Percentiles rank a stretch among this genome's conserved stretches.
Evolutionary conservation across 1,140 invertebrate species (phyloP).

Genomic region (Andrena cerasifolii): DNA sequence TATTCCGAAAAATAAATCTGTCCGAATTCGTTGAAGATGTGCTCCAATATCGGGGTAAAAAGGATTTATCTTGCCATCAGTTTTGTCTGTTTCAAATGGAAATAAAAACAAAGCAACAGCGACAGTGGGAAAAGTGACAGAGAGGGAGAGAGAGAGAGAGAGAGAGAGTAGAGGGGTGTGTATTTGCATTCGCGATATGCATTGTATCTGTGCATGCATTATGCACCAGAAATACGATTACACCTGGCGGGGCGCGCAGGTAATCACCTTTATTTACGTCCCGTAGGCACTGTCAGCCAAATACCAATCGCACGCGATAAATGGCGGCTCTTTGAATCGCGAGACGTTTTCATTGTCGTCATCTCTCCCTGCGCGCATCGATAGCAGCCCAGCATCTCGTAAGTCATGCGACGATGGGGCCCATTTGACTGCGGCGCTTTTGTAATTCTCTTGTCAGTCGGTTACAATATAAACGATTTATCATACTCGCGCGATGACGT

Average conservation of each 20-base stretch:
- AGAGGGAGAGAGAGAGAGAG: background rate
- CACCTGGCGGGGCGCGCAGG: background rate
- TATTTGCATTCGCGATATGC: constrained; percentile 9
- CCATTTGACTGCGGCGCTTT: constrained; percentile 57
- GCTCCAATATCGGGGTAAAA: background rate
- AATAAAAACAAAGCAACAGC: background rate
- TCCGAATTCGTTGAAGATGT: constrained; percentile 16
- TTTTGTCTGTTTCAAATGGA: constrained; percentile 5
- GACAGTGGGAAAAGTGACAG: background rate
- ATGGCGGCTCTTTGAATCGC: constrained; percentile 64
- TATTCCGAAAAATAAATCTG: constrained; percentile 31
- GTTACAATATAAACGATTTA: constrained; percentile 66
- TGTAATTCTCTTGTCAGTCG: constrained; percentile 46
- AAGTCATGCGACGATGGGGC: constrained; percentile 64
- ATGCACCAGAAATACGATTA: constrained; percentile 15
- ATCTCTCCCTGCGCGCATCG: constrained; percentile 65
- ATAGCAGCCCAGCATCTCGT: constrained; percentile 67
- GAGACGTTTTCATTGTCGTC: constrained; percentile 67
- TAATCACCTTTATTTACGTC: constrained; percentile 55
- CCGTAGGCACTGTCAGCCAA: constrained; percentile 30
- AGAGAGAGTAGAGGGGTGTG: background rate
- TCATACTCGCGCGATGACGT: constrained; percentile 50
- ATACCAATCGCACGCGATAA: constrained; percentile 60
- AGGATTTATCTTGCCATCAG: constrained; percentile 1
- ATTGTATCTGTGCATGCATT: background rate